A percentile compares a stretch with the other conserved stretches of the same genome.
phyloP scores from a whole-genome alignment of 2,888 invertebrate species.

The Plagiodera versicolora region DNA sequence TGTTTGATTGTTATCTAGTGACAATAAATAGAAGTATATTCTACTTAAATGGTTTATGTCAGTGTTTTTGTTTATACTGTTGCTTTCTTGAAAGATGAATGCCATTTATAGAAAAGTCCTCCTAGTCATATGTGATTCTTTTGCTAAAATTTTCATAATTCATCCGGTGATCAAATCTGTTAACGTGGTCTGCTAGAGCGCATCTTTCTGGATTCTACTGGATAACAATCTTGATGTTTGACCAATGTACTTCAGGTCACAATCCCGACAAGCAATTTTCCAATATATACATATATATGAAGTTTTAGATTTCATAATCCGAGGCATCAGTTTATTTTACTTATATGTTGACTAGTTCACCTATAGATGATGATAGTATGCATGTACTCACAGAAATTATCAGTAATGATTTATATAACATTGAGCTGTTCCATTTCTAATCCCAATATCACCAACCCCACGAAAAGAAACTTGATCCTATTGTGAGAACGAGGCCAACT shows the following conservation, averaged over 20 bases:
- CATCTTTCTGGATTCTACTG: neutral
- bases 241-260: neutral
- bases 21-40: neutral
- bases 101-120: constrained; percentile 7
- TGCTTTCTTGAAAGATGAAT: neutral
- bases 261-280: neutral
- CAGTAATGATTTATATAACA: no score
- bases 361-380: no score
- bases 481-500: constrained; percentile 17
- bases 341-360: no score
- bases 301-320: no score
- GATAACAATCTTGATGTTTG: neutral
- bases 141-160: neutral
- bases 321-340: no score
- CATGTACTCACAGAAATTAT: no score
- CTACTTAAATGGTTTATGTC: constrained; percentile 3
- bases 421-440: neutral
- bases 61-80: constrained; percentile 6
- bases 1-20: neutral
- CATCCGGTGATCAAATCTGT: neutral
- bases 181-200: neutral
- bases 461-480: constrained; percentile 15
- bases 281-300: no score
- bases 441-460: neutral
- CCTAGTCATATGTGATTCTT: neutral